Evolutionary conservation across 53 echinoderm and acorn worm species (phyloP).

Genomic region (Apostichopus leukothele): DNA sequence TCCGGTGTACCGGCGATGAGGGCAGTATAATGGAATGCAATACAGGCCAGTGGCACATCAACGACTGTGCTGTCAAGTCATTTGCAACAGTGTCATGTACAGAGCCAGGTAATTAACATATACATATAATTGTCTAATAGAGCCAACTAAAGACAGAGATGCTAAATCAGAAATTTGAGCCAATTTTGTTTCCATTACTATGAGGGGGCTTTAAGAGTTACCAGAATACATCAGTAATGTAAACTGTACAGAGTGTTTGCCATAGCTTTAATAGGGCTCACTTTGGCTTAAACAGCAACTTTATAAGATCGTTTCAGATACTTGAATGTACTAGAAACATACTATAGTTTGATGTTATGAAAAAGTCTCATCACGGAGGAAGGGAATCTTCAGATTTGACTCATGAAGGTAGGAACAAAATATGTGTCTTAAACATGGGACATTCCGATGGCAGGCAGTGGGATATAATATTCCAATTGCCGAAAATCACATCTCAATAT

Average conservation of each 20-base stretch:
- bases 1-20: background rate
- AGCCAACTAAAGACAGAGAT: background rate
- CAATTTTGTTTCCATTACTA: background rate
- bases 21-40: background rate
- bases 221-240: background rate
- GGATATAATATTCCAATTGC: too few relatives aligned
- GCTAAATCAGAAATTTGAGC: background rate
- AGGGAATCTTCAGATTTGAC: too few relatives aligned
- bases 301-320: too few relatives aligned
- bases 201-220: background rate
- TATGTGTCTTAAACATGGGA: too few relatives aligned
- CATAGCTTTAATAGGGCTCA: too few relatives aligned
- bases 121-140: background rate
- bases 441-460: too few relatives aligned
- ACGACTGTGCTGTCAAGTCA: background rate
- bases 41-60: background rate
- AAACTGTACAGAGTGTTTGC: background rate
- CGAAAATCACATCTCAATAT: too few relatives aligned
- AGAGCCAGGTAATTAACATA: background rate
- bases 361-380: too few relatives aligned
- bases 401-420: too few relatives aligned
- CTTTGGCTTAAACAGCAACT: background rate
- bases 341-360: too few relatives aligned
- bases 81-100: conserved; percentile 1
- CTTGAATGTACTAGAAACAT: too few relatives aligned